Conservation (phyloP, 2,797 vertebrate species). For the Halcyon leucocephala region DNA sequence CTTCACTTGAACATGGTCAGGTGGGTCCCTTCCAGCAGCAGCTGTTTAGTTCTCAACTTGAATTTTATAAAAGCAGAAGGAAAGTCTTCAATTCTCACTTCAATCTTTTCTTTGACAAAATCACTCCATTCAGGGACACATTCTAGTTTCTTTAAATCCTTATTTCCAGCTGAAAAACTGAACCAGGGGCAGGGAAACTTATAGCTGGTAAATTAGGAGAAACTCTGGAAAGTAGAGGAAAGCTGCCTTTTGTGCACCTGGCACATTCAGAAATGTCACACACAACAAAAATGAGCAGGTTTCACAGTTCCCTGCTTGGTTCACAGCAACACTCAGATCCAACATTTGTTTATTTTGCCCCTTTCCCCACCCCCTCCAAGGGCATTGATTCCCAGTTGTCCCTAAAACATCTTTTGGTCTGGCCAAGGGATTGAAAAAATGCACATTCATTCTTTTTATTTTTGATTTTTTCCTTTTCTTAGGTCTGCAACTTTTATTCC, state of each 20-base stretch:
- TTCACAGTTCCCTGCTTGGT: not conserved
- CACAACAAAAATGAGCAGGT: not conserved
- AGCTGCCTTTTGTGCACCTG: not conserved
- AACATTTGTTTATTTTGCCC: not conserved
- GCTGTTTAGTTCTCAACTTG: not conserved
- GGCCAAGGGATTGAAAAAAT: not conserved
- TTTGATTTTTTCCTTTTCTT: not conserved
- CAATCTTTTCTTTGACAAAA: not conserved
- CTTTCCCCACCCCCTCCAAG: not conserved
- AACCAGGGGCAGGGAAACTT: not conserved
- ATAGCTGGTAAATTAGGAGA: not conserved
- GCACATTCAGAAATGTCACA: not conserved
- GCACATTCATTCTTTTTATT: fast-evolving
- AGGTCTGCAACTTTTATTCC: not conserved
- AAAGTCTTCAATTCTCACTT: not conserved
- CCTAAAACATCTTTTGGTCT: not conserved
- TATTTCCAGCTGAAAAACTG: not conserved
- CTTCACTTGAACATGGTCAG: not conserved
- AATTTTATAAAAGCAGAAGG: not conserved
- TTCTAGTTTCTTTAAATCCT: too few species aligned
- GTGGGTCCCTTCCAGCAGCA: not conserved
- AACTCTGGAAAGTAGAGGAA: not conserved
- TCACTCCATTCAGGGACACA: too few species aligned
- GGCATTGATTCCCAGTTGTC: not conserved
- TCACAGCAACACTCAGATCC: not conserved